phyloP scores from a whole-genome alignment of 2,797 vertebrate species.

The Echiichthys vipera region DNA sequence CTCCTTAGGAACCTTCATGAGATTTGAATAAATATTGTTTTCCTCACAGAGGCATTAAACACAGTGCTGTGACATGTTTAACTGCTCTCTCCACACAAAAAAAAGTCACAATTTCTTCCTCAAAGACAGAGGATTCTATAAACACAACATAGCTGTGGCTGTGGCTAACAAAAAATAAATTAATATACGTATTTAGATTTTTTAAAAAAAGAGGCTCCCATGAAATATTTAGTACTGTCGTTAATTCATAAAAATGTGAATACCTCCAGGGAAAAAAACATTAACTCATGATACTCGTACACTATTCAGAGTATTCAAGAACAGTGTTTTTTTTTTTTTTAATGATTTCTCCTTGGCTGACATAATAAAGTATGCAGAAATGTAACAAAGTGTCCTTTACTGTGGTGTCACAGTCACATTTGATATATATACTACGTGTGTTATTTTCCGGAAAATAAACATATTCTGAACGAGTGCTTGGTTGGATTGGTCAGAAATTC shows the following conservation, averaged over 20 bases:
- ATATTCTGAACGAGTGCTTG: not conserved
- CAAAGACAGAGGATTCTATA: constrained; percentile 2
- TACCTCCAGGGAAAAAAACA: constrained; percentile 18
- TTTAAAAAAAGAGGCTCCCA: constrained; percentile 21
- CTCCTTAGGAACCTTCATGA: constrained; percentile 20
- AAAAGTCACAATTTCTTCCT: not conserved
- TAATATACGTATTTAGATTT: constrained; percentile 24
- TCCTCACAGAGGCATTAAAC: constrained; percentile 25
- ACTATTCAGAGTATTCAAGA: constrained; percentile 56
- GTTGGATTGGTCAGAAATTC: not conserved
- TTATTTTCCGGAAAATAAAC: not conserved
- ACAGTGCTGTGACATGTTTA: constrained; percentile 12
- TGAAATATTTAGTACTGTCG: constrained; percentile 19
- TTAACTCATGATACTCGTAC: constrained; percentile 25
- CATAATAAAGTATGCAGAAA: constrained; percentile 69
- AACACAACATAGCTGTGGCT: not conserved
- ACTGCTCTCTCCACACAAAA: not conserved
- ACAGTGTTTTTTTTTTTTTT: constrained; percentile 60
- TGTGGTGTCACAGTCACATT: constrained; percentile 10
- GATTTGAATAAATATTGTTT: constrained; percentile 11
- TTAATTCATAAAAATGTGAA: constrained; percentile 40
- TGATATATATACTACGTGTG: too few species aligned
- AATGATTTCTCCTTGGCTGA: constrained; percentile 60
- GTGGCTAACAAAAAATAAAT: too few species aligned
- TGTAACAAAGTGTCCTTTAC: constrained; percentile 33